Percentiles rank a stretch among this genome's conserved stretches.
phyloP scores from a whole-genome alignment of 2,113 vertebrate species.

The Urocolius indicus region DNA sequence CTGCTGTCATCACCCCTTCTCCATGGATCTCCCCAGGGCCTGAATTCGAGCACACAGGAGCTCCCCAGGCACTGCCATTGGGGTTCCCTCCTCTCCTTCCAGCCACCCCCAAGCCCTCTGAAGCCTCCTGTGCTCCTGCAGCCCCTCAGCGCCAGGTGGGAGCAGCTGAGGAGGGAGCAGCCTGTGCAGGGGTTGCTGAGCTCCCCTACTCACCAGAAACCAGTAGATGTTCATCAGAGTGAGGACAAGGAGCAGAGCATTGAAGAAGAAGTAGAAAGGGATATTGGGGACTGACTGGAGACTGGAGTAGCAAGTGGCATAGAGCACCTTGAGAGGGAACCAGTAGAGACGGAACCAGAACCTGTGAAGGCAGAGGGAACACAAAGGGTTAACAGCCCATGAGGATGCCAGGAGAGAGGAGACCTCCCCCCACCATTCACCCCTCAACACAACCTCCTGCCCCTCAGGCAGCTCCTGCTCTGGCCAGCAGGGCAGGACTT shows the following conservation, averaged over 20 bases:
- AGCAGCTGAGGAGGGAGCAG: not conserved
- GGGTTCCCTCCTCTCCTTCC: not conserved
- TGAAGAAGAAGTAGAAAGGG: conserved; percentile 99
- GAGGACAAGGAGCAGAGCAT: conserved; percentile 87
- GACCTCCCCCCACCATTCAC: not conserved
- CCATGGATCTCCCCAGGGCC: fast-evolving
- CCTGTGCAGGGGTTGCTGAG: not conserved
- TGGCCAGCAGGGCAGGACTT: not conserved
- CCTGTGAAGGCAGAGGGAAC: conserved; percentile 75
- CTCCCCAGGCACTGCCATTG: fast-evolving
- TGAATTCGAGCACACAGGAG: not conserved
- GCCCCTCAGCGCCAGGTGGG: fast-evolving
- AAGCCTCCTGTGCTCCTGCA: not conserved
- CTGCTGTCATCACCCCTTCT: not conserved
- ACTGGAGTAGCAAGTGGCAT: conserved; percentile 89
- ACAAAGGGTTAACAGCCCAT: not conserved
- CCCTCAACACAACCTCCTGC: not conserved
- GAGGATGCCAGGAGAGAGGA: fast-evolving
- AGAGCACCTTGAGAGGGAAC: conserved; percentile 97
- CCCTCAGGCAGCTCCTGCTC: not conserved
- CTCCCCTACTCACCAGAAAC: conserved; percentile 89
- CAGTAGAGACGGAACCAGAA: conserved; percentile 99
- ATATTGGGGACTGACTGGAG: conserved; percentile 86
- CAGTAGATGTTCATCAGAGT: conserved; percentile 98
- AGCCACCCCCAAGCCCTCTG: fast-evolving